phyloP scores from a whole-genome alignment of 1,140 invertebrate species.

The Myzus persicae region DNA sequence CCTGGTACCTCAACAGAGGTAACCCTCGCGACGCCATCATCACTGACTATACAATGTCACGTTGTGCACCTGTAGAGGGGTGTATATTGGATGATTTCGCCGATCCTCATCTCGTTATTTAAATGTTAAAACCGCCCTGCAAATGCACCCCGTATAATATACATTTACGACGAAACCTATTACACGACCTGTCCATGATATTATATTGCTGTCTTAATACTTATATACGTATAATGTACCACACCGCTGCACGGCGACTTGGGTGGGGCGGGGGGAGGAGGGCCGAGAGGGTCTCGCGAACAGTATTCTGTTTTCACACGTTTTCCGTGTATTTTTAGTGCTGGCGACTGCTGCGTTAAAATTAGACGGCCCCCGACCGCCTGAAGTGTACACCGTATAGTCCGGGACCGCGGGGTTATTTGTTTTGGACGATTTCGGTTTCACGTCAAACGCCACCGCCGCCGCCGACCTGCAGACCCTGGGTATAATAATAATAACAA shows the following conservation, averaged over 20 bases:
- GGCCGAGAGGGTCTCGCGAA: background rate
- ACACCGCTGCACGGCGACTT: background rate
- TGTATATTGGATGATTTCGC: background rate
- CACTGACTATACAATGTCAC: too few relatives aligned
- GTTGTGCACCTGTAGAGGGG: too few relatives aligned
- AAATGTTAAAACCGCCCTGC: background rate
- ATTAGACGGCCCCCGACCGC: background rate
- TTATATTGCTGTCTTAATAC: background rate
- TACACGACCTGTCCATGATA: background rate
- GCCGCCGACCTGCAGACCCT: background rate
- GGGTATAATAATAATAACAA: background rate
- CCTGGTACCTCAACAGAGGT: too few relatives aligned
- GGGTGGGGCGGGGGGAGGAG: background rate
- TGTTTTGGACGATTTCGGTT: slow-evolving; percentile 39
- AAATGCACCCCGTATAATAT: background rate
- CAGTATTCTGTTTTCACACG: slow-evolving; percentile 41
- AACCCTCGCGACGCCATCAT: too few relatives aligned
- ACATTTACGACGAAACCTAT: background rate
- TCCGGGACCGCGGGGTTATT: background rate
- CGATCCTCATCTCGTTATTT: background rate
- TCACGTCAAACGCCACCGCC: background rate
- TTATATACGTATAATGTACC: background rate
- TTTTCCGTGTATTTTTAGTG: slow-evolving; percentile 25
- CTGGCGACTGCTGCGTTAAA: background rate
- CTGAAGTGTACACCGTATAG: too few relatives aligned